Percentiles rank a stretch among this genome's conserved stretches.
phyloP scores from a whole-genome alignment of 1,140 invertebrate species.

The Rhopalosiphum maidis region DNA sequence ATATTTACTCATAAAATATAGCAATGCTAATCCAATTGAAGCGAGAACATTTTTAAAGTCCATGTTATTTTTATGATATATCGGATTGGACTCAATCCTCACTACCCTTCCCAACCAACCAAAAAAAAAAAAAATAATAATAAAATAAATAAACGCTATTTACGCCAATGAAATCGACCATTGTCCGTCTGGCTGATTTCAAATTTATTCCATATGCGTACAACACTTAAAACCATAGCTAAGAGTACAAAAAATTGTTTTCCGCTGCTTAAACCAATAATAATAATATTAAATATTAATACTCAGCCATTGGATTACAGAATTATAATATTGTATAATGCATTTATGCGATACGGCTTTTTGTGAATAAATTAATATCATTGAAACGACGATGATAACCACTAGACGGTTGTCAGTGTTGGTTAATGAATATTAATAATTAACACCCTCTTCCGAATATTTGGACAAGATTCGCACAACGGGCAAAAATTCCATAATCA shows the following conservation, averaged over 20 bases:
- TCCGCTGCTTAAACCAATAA: background rate
- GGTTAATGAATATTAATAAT: slow-evolving; percentile 20
- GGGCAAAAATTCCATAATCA: background rate
- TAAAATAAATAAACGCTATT: background rate
- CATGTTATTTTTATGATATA: background rate
- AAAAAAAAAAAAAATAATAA: background rate
- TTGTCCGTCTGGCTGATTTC: background rate
- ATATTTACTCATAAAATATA: background rate
- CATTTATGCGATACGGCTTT: background rate
- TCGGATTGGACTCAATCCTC: background rate
- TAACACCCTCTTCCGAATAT: background rate
- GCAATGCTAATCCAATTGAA: background rate
- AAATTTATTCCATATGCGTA: background rate
- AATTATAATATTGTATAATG: background rate
- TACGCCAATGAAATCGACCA: background rate
- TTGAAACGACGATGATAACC: background rate
- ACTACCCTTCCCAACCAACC: no score
- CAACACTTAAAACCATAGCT: background rate
- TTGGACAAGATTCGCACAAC: background rate
- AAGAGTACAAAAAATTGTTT: no score
- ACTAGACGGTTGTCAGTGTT: background rate
- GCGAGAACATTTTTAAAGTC: background rate
- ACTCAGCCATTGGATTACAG: background rate
- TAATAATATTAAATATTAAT: background rate
- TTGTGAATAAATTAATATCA: background rate